Evolutionary conservation across 2,113 vertebrate genomes (phyloP), one percentile per base, ranked within the genome.

Genomic region (Daubentonia madagascariensis): DNA sequence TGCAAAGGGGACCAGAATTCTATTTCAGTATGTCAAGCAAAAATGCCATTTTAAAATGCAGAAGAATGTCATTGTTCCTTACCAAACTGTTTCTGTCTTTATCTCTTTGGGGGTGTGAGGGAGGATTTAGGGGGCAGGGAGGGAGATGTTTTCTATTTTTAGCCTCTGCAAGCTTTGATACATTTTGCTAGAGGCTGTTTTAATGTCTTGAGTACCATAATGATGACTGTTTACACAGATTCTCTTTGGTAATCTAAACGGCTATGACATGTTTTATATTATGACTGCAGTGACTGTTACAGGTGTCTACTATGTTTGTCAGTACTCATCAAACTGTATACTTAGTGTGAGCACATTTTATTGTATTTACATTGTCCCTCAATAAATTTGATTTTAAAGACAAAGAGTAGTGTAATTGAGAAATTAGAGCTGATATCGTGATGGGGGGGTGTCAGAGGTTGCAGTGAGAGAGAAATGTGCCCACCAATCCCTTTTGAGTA

Each of bases 151-250:
- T 98, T 97, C 97, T 80, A 35, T 92, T 97, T 97, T 98, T 96
- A 85, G 95, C 28, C 28, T 98, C 94, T 97, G 91, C 86, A 94
- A 94, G 89, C 94, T 97, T 87, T 93, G 92, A 95, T 98, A 95
- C n/a, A 81, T 97, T 97, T 97, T 94, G 97, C 97, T 96, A 98
- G 98, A 98, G 98, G 98, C 97, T 97, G 96, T 98, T 98, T 97
- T 89, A 89, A 40, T 97, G 88, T 99, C 98, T 98, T 97, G 86
- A 98, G 92, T 97, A 88, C 94, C 96, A 25, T 54, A 90, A 97
- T 95, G 98, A 96, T 94, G 97, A 94, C 87, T 98, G 98, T 98
- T 98, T 98, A 98, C 63, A 96, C 67, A 85, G 84, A 96, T 91
- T 91, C 22, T 75, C 57, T 96, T 79, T 79, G 97, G 85, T 92